A percentile compares a stretch with the other conserved stretches of the same genome.
Evolutionary conservation across 2,888 invertebrate genomes (phyloP).

Genomic region (Orthosia cruda): DNA sequence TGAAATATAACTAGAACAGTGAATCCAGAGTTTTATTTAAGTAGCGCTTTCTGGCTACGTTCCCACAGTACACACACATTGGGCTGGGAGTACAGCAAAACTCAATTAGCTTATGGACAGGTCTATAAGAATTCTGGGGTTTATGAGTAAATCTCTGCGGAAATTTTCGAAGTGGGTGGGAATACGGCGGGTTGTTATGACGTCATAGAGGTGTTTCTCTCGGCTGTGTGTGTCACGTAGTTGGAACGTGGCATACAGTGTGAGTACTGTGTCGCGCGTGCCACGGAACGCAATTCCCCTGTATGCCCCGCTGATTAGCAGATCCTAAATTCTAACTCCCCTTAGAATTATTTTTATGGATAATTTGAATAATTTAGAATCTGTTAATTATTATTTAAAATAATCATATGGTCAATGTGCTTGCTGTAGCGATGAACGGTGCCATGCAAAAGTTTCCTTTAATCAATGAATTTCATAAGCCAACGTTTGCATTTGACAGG

Average conservation of each 20-base stretch:
- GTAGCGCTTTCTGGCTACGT: no score
- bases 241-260: not conserved
- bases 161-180: no score
- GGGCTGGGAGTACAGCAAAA: conserved; percentile 39
- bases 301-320: no score
- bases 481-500: conserved; percentile 45
- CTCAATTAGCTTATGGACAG: conserved; percentile 62
- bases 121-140: conserved; percentile 47
- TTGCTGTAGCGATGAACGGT: conserved; percentile 62
- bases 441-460: conserved; percentile 28
- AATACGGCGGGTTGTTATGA: no score
- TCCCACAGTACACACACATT: conserved; percentile 43
- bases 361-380: no score
- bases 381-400: no score
- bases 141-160: conserved; percentile 61
- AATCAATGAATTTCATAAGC: conserved; percentile 51
- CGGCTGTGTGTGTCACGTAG: conserved; percentile 44
- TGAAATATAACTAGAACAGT: no score
- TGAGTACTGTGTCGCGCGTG: conserved; percentile 56
- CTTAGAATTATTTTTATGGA: no score
- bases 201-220: conserved; percentile 38
- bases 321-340: no score
- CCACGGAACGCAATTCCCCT: conserved; percentile 64
- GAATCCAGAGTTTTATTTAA: no score
- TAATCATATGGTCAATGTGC: conserved; percentile 27